Base-by-base conservation (phyloP, 2,797 vertebrate genomes). In the Bryconaethiops microstoma region DNA sequence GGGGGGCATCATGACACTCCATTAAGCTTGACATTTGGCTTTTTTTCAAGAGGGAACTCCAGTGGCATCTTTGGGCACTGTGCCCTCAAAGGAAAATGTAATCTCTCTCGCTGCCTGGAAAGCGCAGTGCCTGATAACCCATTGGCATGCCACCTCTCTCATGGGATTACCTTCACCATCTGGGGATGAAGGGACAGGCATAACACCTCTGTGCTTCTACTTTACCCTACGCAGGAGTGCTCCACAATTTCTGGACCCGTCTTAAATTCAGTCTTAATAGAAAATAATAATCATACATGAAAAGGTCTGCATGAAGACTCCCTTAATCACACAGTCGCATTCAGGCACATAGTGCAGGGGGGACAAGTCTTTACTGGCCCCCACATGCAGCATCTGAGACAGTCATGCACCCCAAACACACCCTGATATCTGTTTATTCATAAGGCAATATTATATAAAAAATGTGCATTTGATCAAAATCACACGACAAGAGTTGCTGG, bases 21-120 rank as follows among this genome's bases (percentile, higher is more conserved):
- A 64, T 68, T 67, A 83, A 50, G 40, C 23, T 68, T 86, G 83
- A 83, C 63, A 80, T 68, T 71, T 91, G 91, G 90, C 89, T 77
- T 77, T 39, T 16, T 79, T 86, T 91, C 90, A 90, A 86, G 85
- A 90, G 83, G 89, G 86, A 91, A 90, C 87, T 88, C 87, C 88
- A 83, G 76, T 85, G 79, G 81, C 84, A 85, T 76, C 74, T 82
- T 60, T 76, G 75, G 89, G 71, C 85, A 82, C 13, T 6, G 78
- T 80, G 86, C 71, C 84, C 84, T 80, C 77, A 84, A 81, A 42
- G n/a, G 75, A 76, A 78, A 85, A 71, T 70, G 63, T 82, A 76
- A 72, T 65, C 57, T 35, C 55, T 48, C 35, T 79, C n/a, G 14
- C 62, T 70, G 73, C 73, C 54, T 74, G 54, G 54, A 54, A 74